Conservation (phyloP, 2,113 vertebrate species). For the Brachypodius melanocephalos region DNA sequence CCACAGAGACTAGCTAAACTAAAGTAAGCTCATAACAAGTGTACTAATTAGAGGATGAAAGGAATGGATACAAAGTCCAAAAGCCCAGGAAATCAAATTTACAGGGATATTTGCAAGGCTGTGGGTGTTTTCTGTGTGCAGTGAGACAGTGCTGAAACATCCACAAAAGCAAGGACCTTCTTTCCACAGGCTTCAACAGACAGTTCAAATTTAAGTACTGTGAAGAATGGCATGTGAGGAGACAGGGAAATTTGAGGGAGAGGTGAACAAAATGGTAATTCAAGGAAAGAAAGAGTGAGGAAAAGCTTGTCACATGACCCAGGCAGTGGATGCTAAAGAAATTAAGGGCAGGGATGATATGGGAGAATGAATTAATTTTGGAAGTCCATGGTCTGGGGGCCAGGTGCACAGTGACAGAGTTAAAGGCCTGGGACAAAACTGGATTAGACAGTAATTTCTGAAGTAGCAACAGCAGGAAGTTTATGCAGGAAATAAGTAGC, state of each 20-base stretch:
- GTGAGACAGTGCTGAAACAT: background rate
- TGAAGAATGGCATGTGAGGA: background rate
- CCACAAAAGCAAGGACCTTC: background rate
- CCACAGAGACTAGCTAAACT: background rate
- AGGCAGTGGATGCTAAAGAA: background rate
- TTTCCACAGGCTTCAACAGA: background rate
- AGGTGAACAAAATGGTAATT: background rate
- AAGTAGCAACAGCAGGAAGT: conserved; percentile 47
- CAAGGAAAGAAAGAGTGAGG: background rate
- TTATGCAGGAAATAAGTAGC: conserved; percentile 53
- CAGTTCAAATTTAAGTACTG: background rate
- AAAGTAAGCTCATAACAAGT: background rate
- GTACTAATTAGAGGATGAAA: conserved; percentile 9
- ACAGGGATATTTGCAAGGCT: background rate
- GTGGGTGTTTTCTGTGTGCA: background rate
- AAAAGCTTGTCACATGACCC: background rate
- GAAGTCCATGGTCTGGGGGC: background rate
- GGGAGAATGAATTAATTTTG: background rate
- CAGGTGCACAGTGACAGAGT: background rate
- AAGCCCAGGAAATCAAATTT: background rate
- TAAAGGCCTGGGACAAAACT: background rate
- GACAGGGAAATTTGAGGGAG: background rate
- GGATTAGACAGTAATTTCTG: background rate
- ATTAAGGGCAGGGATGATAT: background rate
- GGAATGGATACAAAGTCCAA: background rate